phyloP scores from a whole-genome alignment of 2,113 vertebrate species.

The Guaruba guarouba region DNA sequence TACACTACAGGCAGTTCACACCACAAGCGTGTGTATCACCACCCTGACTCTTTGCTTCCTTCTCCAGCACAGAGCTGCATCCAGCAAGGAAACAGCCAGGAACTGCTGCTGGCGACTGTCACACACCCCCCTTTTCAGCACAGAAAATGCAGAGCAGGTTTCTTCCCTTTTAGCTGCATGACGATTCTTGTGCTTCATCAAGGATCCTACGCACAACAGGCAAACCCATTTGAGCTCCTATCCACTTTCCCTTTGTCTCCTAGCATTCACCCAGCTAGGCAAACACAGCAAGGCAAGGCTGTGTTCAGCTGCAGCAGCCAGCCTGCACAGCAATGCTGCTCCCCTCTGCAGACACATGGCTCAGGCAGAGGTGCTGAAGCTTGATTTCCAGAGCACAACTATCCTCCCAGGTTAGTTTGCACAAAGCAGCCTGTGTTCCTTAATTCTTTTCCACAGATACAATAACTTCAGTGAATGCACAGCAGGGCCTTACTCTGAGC shows the following conservation, averaged over 20 bases:
- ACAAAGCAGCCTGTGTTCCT: not conserved
- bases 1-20: not conserved
- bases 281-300: not conserved
- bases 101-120: not conserved
- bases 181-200: not conserved
- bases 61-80: not conserved
- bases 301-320: not conserved
- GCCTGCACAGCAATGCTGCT: accelerated
- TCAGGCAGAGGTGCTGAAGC: not conserved
- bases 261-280: not conserved
- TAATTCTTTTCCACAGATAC: not conserved
- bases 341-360: not conserved
- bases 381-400: not conserved
- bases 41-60: not conserved
- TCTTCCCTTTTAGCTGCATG: not conserved
- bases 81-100: not conserved
- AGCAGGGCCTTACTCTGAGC: not conserved
- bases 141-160: not conserved
- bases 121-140: not conserved
- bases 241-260: not conserved
- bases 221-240: not conserved
- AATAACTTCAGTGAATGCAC: not conserved
- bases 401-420: not conserved
- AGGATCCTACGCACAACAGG: accelerated
- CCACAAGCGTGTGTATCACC: accelerated